Percentiles rank a stretch among this genome's conserved stretches.
Conservation (phyloP, 2,888 invertebrate species). For the Mongoloraphidia duomilia region DNA sequence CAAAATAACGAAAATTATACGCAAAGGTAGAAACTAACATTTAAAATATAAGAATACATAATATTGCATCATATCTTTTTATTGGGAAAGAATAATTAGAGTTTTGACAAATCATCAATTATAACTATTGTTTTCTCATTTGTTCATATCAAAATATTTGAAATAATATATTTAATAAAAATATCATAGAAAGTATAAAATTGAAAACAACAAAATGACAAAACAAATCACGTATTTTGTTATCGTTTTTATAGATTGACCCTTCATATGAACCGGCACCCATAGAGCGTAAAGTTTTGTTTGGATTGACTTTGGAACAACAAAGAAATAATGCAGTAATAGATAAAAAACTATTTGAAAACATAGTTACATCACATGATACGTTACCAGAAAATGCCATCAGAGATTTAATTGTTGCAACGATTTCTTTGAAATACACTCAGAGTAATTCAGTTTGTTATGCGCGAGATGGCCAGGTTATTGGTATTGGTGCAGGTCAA, state of each 20-base stretch:
- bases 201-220: too few relatives aligned
- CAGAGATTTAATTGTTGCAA: constrained; percentile 87
- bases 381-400: constrained; percentile 56
- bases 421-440: constrained; percentile 92
- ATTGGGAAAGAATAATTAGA: too few relatives aligned
- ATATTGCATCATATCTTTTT: constrained; percentile 9
- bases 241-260: constrained; percentile 53
- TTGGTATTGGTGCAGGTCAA: constrained; percentile 98
- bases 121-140: too few relatives aligned
- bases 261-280: constrained; percentile 65
- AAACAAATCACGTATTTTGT: too few relatives aligned
- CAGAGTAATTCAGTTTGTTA: constrained; percentile 98
- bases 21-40: too few relatives aligned
- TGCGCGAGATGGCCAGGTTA: constrained; percentile 80
- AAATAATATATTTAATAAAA: too few relatives aligned
- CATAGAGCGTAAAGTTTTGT: constrained; percentile 70
- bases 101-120: too few relatives aligned
- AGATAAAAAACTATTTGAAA: constrained; percentile 58
- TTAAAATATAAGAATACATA: not conserved
- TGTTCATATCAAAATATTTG: too few relatives aligned
- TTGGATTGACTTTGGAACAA: constrained; percentile 75
- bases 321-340: constrained; percentile 81
- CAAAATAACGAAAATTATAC: too few relatives aligned
- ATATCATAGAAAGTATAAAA: too few relatives aligned
- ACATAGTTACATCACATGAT: constrained; percentile 62